Conservation (phyloP, 2,797 vertebrate genomes). For the Poecilia wingei region DNA sequence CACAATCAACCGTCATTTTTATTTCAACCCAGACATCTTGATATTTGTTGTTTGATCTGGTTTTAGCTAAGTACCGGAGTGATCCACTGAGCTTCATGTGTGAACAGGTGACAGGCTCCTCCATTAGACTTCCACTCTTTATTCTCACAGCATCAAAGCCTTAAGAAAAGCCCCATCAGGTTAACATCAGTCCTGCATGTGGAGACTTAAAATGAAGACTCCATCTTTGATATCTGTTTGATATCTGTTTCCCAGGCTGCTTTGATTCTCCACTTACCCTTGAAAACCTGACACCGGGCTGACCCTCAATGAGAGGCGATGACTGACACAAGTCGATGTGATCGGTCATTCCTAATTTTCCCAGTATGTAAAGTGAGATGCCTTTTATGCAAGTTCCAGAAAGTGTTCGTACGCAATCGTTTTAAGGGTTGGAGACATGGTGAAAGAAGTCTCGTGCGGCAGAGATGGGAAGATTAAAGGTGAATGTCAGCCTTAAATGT, state of each 20-base stretch:
- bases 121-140: constrained; percentile 58
- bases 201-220: constrained; percentile 63
- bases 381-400: constrained; percentile 13
- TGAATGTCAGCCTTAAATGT: not conserved
- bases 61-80: constrained; percentile 48
- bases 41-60: constrained; percentile 66
- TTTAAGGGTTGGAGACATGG: not conserved
- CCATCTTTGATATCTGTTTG: constrained; percentile 77
- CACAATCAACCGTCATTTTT: constrained; percentile 30
- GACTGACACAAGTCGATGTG: constrained; percentile 31
- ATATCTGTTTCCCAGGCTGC: constrained; percentile 52
- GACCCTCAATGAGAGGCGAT: constrained; percentile 47
- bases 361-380: constrained; percentile 13
- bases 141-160: constrained; percentile 74
- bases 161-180: constrained; percentile 70
- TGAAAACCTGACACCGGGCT: constrained; percentile 38
- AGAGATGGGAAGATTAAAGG: not conserved
- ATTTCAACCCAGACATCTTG: constrained; percentile 46
- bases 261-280: constrained; percentile 55
- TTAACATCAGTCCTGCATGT: constrained; percentile 59
- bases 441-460: not conserved
- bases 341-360: constrained; percentile 17
- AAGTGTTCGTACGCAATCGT: not conserved
- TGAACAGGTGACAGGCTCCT: constrained; percentile 68
- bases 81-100: constrained; percentile 62